Percentiles rank a stretch among this genome's conserved stretches.
Conservation (phyloP, 2,113 vertebrate genomes). For the Sorex araneus region DNA sequence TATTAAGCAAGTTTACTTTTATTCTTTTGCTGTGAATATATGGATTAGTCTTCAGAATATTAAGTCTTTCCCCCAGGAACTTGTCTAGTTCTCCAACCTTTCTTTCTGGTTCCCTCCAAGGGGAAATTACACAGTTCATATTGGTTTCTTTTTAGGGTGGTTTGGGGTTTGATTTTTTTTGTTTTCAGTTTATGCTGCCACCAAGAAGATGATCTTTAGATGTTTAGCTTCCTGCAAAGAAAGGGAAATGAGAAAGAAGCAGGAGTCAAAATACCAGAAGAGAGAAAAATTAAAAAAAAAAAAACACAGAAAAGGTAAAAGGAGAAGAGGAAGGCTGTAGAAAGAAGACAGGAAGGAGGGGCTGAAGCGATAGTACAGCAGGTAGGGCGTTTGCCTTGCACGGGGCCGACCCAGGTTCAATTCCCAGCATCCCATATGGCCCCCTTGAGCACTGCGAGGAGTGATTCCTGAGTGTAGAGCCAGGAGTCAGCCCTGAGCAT, state of each 20-base stretch:
- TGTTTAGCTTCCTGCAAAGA: constrained; percentile 21
- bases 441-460: too few species aligned
- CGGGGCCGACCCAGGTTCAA: too few species aligned
- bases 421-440: too few species aligned
- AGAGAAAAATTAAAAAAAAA: too few species aligned
- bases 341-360: neutral
- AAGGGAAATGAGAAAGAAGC: neutral
- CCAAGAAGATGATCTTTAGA: neutral
- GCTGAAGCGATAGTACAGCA: too few species aligned
- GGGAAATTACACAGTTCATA: neutral
- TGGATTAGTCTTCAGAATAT: constrained; percentile 60
- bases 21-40: constrained; percentile 39
- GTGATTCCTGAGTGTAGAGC: too few species aligned
- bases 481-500: too few species aligned
- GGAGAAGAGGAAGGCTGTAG: neutral
- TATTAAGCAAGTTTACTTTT: neutral
- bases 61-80: constrained; percentile 23
- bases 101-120: neutral
- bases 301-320: neutral
- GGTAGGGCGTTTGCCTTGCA: too few species aligned
- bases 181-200: neutral
- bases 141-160: neutral
- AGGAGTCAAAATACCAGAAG: constrained; percentile 15
- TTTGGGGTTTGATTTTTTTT: neutral
- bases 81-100: constrained; percentile 2